Evolutionary conservation across 2,113 vertebrate genomes (phyloP).

Genomic region (Corynorhinus townsendii): DNA sequence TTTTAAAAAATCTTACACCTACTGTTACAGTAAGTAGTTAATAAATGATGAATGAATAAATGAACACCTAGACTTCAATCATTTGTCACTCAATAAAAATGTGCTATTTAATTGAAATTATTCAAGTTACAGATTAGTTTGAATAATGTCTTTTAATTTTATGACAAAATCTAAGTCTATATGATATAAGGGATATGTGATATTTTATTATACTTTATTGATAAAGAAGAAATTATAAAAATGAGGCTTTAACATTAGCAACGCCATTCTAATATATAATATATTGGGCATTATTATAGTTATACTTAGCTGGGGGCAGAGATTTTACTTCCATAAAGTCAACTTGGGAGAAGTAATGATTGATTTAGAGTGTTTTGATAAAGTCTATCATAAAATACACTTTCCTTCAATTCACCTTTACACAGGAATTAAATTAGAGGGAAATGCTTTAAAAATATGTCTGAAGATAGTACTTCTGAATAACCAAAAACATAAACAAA

Average conservation of each 20-base stretch:
- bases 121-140: background rate
- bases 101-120: background rate
- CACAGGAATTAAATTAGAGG: background rate
- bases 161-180: background rate
- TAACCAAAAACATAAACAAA: conserved; percentile 3
- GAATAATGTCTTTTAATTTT: background rate
- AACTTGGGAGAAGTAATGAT: background rate
- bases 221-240: background rate
- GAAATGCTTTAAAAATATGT: background rate
- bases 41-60: background rate
- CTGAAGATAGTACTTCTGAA: background rate
- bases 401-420: background rate
- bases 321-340: background rate
- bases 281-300: background rate
- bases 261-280: background rate
- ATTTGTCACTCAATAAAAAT: background rate
- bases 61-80: background rate
- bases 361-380: background rate
- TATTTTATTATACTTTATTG: background rate
- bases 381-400: background rate
- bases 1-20: background rate
- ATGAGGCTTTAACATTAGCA: background rate
- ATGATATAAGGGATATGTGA: background rate
- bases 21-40: background rate
- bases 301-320: background rate